Evolutionary conservation across 2,888 invertebrate genomes (phyloP).

Genomic region (Trichogramma dendrolimi): DNA sequence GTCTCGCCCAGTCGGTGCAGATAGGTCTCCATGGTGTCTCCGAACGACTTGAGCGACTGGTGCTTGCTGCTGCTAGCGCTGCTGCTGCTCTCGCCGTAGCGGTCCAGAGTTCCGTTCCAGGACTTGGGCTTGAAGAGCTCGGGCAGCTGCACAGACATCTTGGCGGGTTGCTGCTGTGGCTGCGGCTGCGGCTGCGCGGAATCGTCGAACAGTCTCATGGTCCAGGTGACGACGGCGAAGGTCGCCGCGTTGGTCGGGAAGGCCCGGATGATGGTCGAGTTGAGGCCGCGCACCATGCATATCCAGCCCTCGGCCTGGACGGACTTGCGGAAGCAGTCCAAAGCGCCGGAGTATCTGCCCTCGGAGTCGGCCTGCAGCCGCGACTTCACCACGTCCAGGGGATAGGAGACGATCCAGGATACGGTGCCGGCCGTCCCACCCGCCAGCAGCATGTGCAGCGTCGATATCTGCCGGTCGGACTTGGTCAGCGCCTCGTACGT

Average conservation of each 20-base stretch:
- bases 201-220: slow-evolving; percentile 57
- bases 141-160: background rate
- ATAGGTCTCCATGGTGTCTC: slow-evolving; percentile 8
- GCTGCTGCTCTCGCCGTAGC: slow-evolving; percentile 9
- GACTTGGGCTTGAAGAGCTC: background rate
- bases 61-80: too few species aligned
- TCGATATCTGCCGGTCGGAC: slow-evolving; percentile 52
- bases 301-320: slow-evolving; percentile 66
- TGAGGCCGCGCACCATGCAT: slow-evolving; percentile 71
- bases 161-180: background rate
- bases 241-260: slow-evolving; percentile 92
- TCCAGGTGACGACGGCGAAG: slow-evolving; percentile 81
- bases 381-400: slow-evolving; percentile 86
- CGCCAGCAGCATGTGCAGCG: slow-evolving; percentile 67
- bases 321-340: slow-evolving; percentile 72
- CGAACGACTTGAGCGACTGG: slow-evolving; percentile 10
- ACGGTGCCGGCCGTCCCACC: slow-evolving; percentile 82
- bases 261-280: slow-evolving; percentile 77
- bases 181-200: background rate
- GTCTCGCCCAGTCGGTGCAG: slow-evolving; percentile 6
- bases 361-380: slow-evolving; percentile 72
- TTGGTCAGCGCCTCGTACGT: slow-evolving; percentile 75
- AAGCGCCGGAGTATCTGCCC: slow-evolving; percentile 62
- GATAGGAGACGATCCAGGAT: slow-evolving; percentile 85
- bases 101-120: slow-evolving; percentile 11